These are phyloP conservation scores for Monarcha castaneiventris DNA, from an alignment of 2,113 vertebrate species.

Conservation along the genomic window DNA sequence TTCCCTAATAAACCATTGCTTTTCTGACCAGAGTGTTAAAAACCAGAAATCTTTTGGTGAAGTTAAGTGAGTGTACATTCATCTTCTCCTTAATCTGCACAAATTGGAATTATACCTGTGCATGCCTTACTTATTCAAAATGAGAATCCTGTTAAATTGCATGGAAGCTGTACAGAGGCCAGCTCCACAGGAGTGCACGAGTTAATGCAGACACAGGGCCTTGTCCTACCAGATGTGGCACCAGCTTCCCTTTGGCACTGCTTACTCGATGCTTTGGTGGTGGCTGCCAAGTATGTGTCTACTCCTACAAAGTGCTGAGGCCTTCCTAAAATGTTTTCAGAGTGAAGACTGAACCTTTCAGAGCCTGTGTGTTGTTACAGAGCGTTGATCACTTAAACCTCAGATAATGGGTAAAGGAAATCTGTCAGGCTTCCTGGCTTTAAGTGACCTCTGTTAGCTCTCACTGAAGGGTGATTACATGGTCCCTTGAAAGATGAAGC, in stretches of 20 bases:
- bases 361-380: neutral
- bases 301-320: neutral
- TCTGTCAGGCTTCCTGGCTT: neutral
- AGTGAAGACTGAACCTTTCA: conserved; percentile 1
- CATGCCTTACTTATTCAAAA: neutral
- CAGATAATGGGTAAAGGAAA: neutral
- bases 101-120: neutral
- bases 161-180: neutral
- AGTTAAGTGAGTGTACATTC: neutral
- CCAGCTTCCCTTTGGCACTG: neutral
- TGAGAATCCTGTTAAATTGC: neutral
- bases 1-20: neutral
- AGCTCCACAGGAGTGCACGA: neutral
- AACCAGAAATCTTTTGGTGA: neutral
- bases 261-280: neutral
- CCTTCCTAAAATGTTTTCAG: neutral
- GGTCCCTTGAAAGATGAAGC: neutral
- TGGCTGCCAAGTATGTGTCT: conserved; percentile 37
- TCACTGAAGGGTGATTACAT: neutral
- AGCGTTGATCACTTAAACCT: neutral
- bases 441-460: neutral
- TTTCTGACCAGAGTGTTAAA: neutral
- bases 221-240: neutral
- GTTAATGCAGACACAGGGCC: neutral
- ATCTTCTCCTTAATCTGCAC: neutral